Evolutionary conservation across 23 tunicate genomes (phyloP), one percentile per base, ranked within the genome.

Genomic region (Halocynthia aurantium): DNA sequence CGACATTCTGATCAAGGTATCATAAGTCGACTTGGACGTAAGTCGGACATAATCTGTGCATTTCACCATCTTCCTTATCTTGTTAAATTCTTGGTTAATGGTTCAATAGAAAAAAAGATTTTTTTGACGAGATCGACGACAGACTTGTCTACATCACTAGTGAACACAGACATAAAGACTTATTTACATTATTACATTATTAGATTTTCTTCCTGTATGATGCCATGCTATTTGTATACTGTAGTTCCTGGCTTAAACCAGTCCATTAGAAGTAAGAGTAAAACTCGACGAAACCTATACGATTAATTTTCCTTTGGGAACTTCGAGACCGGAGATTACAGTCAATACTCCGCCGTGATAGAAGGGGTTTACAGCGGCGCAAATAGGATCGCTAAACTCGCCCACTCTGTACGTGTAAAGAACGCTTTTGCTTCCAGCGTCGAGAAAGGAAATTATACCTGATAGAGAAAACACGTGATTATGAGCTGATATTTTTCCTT

Each of bases 311-410:
- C 55, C 56, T 0, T 88, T 67, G 6, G 98, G 98, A 15, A 86
- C 63, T 18, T 86, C 85, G 10, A 86, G 88, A 8, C 98, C 98
- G n/a, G 92, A 53, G 53, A 79, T 53, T 58, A 92, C 60, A 15
- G 92, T 92, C 13, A 92, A 80, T 22, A 52, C 56, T 53, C 83
- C 85, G 8, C 98, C 92, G 60, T 92, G 86, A 55, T 92, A 92
- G 67, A 86, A 92, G 0, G 98, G 98, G 61, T 92, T 92, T 6
- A 81, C 98, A 15, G 98, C 98, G 6, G 98, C 98, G 72, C 91
- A 82, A 8, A 92, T 15, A 7, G 98, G 83, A 54, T 86, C 81
- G 5, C 22, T 68, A 77, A 92, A 92, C 11, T 54, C 83, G 13
- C 79, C 81, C 5, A 62, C 88, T 65, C 40, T 51, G 80, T 84